These are phyloP conservation scores for Sakesphorus luctuosus DNA, from an alignment of 2,113 vertebrate species.

Conservation along the genomic window DNA sequence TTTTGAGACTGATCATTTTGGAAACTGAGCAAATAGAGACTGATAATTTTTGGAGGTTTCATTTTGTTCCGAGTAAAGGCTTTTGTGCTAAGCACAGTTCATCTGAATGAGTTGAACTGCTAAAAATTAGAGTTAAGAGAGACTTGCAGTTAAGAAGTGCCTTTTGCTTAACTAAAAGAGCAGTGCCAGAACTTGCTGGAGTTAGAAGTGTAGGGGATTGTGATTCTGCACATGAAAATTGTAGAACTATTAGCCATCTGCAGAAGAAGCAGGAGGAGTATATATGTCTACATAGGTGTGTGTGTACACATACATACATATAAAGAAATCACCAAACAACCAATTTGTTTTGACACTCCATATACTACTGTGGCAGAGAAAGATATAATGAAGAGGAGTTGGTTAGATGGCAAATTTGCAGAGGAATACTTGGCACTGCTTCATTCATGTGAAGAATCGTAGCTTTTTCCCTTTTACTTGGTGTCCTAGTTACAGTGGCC, in stretches of 20 bases:
- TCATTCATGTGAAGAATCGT: background rate
- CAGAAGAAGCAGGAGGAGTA: background rate
- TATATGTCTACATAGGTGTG: background rate
- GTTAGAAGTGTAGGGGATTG: background rate
- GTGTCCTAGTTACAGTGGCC: background rate
- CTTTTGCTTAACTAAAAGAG: background rate
- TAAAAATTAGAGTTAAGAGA: background rate
- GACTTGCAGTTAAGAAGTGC: background rate
- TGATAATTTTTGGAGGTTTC: background rate
- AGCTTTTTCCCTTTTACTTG: background rate
- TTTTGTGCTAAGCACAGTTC: background rate
- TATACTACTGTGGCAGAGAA: background rate
- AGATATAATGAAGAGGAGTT: background rate
- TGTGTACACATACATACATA: background rate
- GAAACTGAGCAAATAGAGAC: background rate
- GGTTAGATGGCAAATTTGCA: background rate
- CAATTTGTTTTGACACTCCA: background rate
- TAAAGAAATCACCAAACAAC: background rate
- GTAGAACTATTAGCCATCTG: background rate
- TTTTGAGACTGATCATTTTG: background rate
- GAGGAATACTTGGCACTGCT: background rate
- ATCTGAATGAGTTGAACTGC: background rate
- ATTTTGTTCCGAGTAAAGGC: background rate
- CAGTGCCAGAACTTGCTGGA: background rate
- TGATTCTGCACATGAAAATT: background rate